phyloP scores from a whole-genome alignment of 2,113 vertebrate species.

The Tragelaphus buxtoni region DNA sequence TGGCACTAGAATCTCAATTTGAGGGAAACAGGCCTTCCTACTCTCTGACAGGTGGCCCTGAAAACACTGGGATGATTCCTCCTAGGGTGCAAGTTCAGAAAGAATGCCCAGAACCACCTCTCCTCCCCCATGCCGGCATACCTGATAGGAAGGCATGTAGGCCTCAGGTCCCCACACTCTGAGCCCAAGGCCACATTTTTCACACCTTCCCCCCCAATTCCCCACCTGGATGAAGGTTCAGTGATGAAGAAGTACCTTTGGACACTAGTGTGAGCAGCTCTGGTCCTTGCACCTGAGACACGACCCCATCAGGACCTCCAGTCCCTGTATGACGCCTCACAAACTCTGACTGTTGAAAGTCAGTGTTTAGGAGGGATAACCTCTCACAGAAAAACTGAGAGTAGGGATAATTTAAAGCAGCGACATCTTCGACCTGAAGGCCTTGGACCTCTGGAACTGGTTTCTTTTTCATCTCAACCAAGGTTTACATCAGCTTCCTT shows the following conservation, averaged over 20 bases:
- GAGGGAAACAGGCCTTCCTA: background rate
- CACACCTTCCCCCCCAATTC: rapidly evolving
- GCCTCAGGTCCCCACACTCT: background rate
- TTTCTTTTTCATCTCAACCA: background rate
- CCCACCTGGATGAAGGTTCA: background rate
- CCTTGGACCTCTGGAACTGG: background rate
- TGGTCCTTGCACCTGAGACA: background rate
- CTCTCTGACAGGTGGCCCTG: background rate
- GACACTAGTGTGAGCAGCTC: background rate
- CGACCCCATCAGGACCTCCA: background rate
- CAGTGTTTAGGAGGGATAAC: background rate
- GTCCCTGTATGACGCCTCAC: background rate
- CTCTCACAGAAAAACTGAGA: background rate
- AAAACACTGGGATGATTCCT: background rate
- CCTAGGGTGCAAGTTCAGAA: background rate
- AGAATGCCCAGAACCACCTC: background rate
- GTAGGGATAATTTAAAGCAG: background rate
- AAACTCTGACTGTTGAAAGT: background rate
- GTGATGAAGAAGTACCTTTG: background rate
- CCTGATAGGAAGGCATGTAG: background rate
- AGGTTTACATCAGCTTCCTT: background rate
- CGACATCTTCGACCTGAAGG: background rate
- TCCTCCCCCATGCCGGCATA: background rate
- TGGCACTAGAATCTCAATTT: background rate
- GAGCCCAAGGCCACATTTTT: background rate